These are phyloP conservation scores for Schlechtendalia chinensis DNA, from an alignment of 1,140 invertebrate genomes.

Conservation along the genomic window DNA sequence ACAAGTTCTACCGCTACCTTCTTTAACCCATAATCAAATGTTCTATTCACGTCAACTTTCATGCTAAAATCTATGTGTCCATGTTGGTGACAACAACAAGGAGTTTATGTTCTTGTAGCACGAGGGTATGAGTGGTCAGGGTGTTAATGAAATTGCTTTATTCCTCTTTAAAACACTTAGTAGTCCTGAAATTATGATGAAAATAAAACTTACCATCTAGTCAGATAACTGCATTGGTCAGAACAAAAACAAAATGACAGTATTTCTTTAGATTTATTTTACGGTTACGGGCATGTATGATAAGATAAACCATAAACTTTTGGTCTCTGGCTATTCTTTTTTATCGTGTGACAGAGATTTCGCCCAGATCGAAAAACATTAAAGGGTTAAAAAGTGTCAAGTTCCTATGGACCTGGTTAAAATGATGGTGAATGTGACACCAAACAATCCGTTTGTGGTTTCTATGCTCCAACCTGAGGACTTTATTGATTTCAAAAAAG, in stretches of 20 bases:
- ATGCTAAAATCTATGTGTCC: too few relatives aligned
- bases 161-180: slow-evolving; percentile 48
- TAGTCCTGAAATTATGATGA: slow-evolving; percentile 6
- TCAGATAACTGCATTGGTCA: slow-evolving; percentile 52
- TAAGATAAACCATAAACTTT: slow-evolving; percentile 52
- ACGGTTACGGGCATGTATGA: slow-evolving; percentile 49
- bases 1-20: too few relatives aligned
- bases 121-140: too few relatives aligned
- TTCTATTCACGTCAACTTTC: too few relatives aligned
- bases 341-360: slow-evolving; percentile 44
- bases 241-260: slow-evolving; percentile 52
- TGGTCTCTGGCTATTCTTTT: slow-evolving; percentile 50
- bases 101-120: too few relatives aligned
- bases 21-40: too few relatives aligned
- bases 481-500: slow-evolving; percentile 47
- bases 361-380: slow-evolving; percentile 46
- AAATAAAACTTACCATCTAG: slow-evolving; percentile 49
- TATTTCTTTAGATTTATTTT: slow-evolving; percentile 51
- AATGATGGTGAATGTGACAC: slow-evolving; percentile 33
- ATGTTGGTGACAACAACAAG: too few relatives aligned
- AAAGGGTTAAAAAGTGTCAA: slow-evolving; percentile 47
- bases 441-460: slow-evolving; percentile 44
- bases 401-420: slow-evolving; percentile 46
- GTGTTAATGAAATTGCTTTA: too few relatives aligned
- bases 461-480: slow-evolving; percentile 42